Evolutionary conservation across 2,797 vertebrate genomes (phyloP).

Genomic region (Propithecus perrieri): DNA sequence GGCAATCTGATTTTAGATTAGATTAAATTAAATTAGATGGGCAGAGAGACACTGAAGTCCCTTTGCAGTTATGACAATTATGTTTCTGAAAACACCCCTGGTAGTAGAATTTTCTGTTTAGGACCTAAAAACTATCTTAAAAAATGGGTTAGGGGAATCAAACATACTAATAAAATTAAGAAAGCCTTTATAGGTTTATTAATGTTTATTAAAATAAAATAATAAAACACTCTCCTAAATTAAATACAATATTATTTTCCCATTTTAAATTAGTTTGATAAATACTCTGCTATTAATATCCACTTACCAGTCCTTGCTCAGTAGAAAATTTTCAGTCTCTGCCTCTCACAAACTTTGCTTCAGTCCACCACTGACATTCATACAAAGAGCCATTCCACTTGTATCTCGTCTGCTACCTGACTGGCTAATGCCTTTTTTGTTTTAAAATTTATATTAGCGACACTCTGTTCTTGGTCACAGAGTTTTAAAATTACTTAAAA

Average conservation of each 20-base stretch:
- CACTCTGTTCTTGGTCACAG: not conserved
- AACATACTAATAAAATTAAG: not conserved
- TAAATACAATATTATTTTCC: not conserved
- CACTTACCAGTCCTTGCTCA: not conserved
- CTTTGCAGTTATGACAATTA: not conserved
- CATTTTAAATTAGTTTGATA: not conserved
- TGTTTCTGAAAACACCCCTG: not conserved
- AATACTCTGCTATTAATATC: not conserved
- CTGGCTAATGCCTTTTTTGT: not conserved
- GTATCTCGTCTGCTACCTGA: not conserved
- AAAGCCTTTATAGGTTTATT: not conserved
- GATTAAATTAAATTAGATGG: constrained; percentile 43
- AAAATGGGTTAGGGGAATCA: not conserved
- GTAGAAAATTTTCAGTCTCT: not conserved
- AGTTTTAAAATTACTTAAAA: not conserved
- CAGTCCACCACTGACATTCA: not conserved
- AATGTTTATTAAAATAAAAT: constrained; percentile 9
- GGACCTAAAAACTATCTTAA: not conserved
- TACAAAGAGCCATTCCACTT: not conserved
- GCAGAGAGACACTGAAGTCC: not conserved
- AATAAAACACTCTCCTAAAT: not conserved
- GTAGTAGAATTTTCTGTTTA: constrained; percentile 9
- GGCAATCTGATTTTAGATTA: not conserved
- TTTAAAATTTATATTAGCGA: not conserved
- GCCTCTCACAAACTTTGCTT: not conserved